These are phyloP conservation scores for Empidonax traillii DNA, from an alignment of 2,113 vertebrate species.

Conservation along the genomic window DNA sequence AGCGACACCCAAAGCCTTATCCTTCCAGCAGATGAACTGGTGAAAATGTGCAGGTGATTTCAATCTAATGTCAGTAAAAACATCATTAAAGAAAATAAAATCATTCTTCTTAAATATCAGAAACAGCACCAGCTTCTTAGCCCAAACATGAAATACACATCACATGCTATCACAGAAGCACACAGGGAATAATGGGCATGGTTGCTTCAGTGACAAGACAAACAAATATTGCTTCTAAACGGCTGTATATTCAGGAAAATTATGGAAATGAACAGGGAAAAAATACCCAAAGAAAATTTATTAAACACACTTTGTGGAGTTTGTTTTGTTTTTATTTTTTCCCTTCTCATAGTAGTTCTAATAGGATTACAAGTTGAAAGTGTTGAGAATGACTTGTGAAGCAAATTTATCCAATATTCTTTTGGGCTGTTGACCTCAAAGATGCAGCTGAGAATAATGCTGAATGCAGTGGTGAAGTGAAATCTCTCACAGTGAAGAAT, in stretches of 20 bases:
- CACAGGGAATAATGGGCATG: not conserved
- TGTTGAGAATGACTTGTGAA: not conserved
- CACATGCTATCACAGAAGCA: not conserved
- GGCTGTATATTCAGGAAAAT: not conserved
- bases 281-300: not conserved
- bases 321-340: not conserved
- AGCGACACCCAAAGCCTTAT: not conserved
- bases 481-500: not conserved
- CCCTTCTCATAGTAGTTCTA: not conserved
- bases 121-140: not conserved
- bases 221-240: not conserved
- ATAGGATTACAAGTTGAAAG: not conserved
- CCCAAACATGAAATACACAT: not conserved
- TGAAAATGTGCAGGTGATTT: not conserved
- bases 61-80: not conserved
- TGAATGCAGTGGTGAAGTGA: not conserved
- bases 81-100: not conserved
- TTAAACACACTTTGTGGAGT: not conserved
- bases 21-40: not conserved
- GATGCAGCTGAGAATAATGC: not conserved
- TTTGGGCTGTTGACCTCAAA: not conserved
- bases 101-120: not conserved
- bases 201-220: not conserved
- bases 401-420: not conserved
- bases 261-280: not conserved